Conservation (phyloP, 2,797 vertebrate genomes). For the Catharus ustulatus region DNA sequence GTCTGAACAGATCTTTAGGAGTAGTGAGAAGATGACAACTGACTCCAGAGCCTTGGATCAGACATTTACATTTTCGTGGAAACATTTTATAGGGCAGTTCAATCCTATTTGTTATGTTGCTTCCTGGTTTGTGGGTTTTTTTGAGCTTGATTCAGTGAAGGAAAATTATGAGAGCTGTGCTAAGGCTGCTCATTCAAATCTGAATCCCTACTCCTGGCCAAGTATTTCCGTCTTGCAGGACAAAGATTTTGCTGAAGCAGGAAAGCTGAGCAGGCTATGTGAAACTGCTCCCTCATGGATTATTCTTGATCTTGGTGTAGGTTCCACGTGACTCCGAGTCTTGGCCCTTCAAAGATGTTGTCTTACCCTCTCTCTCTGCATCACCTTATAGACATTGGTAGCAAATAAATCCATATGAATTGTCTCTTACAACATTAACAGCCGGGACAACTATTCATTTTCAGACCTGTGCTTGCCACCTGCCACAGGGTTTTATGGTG, state of each 20-base stretch:
- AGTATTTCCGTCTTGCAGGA: neutral
- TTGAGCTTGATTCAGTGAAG: neutral
- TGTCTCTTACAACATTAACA: neutral
- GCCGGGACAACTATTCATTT: neutral
- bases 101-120: neutral
- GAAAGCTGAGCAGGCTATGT: neutral
- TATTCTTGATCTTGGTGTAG: accelerated
- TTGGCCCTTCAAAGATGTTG: neutral
- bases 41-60: neutral
- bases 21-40: neutral
- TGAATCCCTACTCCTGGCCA: neutral
- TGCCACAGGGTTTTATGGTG: neutral
- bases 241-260: neutral
- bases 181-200: neutral
- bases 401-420: neutral
- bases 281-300: neutral
- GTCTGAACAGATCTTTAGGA: neutral
- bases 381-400: neutral
- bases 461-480: neutral
- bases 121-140: neutral
- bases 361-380: neutral
- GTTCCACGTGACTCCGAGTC: neutral
- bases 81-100: neutral
- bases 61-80: neutral
- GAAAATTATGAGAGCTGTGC: neutral